Evolutionary conservation across 30 jellyfish, hydroid and myxozoan species (phyloP), one percentile per base, ranked within the genome.

Genomic region (Chrysaora quinquecirrha): DNA sequence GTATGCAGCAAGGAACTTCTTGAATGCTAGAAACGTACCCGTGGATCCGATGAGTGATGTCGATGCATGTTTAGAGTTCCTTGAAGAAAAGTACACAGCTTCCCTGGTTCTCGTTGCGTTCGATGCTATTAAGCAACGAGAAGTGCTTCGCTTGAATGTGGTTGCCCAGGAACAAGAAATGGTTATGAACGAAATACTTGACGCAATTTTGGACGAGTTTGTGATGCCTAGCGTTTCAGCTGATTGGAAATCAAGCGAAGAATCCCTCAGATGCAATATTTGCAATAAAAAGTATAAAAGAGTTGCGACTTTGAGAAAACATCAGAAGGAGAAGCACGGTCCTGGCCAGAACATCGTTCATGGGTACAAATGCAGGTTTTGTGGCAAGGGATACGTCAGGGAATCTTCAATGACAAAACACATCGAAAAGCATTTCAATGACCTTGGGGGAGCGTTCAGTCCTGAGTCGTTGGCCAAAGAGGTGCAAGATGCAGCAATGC

Each of bases 201-300:
- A 38, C 12, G 6, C 54, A 6, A 38, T 38, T 3, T 38, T 38
- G 54, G 54, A 38, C 6, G 54, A 38, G 12, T 38, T 3, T 38
- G 54, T 38, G 6, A 38, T 38, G 54, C 54, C 54, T 3, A 38
- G 54, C 12, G 12, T 38, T 38, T 6, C 54, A 6, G 54, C 12
- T 38, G 54, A 38, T 12, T 38, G 54, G 54, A 38, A 38, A 14
- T 6, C 6, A 3, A 38, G 11, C 11, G 12, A 38, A 14, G 54
- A 38, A 6, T n/a, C n/a, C n/a, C 12, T 6, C 11, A 6, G 12
- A 38, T 65, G 78, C 33, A 65, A 65, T 3, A 7, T 7, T 3
- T 65, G 48, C 20, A 20, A 20, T 4, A 65, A 65, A 65, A 23
- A 6, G 54, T 65, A 65, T 64, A 65, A 65, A 30, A 23, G 64